These are phyloP conservation scores for Riparia riparia DNA, from an alignment of 2,113 vertebrate species.

Conservation along the genomic window DNA sequence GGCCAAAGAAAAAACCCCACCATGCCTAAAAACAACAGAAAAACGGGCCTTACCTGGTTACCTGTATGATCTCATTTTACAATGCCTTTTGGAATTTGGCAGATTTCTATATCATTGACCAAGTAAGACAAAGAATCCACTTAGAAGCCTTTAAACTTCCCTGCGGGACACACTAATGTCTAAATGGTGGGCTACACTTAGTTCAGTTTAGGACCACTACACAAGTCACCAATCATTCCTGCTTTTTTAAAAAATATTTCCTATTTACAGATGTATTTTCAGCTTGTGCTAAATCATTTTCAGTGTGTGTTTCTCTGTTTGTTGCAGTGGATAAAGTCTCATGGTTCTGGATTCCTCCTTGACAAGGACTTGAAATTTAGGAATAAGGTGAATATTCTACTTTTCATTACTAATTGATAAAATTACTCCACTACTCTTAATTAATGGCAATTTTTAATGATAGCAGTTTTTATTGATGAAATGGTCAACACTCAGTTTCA, in stretches of 20 bases:
- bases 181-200: background rate
- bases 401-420: background rate
- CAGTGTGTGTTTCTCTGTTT: background rate
- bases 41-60: constrained; percentile 3
- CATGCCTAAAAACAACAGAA: background rate
- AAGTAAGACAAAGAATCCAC: background rate
- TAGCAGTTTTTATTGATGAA: background rate
- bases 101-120: background rate
- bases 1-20: background rate
- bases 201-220: background rate
- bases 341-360: background rate
- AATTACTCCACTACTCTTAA: background rate
- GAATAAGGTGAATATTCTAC: background rate
- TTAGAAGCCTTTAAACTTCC: background rate
- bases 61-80: background rate
- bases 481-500: background rate
- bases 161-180: background rate
- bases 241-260: background rate
- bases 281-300: background rate
- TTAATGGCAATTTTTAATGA: background rate
- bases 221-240: background rate
- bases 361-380: background rate
- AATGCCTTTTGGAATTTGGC: background rate
- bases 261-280: background rate
- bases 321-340: background rate